Evolutionary conservation across 2,888 invertebrate species (phyloP).

Genomic region (Tortricodes alternella): DNA sequence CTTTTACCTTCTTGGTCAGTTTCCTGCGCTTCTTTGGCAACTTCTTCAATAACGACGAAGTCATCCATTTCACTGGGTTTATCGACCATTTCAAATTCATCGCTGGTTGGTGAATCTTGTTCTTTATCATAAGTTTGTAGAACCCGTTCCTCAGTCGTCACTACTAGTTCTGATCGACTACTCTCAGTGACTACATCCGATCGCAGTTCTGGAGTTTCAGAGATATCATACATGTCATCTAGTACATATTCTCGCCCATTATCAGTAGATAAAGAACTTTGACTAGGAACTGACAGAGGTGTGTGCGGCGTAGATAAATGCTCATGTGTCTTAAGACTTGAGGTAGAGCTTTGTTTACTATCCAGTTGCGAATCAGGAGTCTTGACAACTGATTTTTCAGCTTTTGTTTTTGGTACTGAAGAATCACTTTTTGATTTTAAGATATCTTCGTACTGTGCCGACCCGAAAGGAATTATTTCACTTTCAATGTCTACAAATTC

Average conservation of each 20-base stretch:
- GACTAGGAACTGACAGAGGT: constrained; percentile 84
- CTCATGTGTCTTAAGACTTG: constrained; percentile 80
- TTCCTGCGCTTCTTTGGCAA: constrained; percentile 93
- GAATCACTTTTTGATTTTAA: constrained; percentile 78
- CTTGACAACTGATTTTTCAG: constrained; percentile 67
- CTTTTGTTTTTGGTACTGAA: constrained; percentile 76
- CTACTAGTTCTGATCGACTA: constrained; percentile 82
- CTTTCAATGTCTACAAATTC: constrained; percentile 75
- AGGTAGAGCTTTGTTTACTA: constrained; percentile 84
- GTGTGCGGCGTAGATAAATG: constrained; percentile 82
- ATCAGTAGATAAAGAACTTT: constrained; percentile 85
- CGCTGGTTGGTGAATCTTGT: constrained; percentile 89
- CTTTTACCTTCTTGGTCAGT: constrained; percentile 92
- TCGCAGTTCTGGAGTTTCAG: constrained; percentile 82
- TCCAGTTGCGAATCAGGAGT: constrained; percentile 69
- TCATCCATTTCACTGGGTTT: constrained; percentile 94
- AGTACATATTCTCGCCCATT: constrained; percentile 85
- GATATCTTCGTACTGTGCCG: constrained; percentile 76
- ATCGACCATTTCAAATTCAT: constrained; percentile 94
- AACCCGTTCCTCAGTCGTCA: constrained; percentile 84
- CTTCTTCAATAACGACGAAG: constrained; percentile 94
- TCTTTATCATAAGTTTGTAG: constrained; percentile 79
- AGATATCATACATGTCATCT: constrained; percentile 83
- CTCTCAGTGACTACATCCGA: constrained; percentile 74
- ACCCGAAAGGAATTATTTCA: constrained; percentile 70